A percentile compares a stretch with the other conserved stretches of the same genome.
Conservation (phyloP, 2,113 vertebrate genomes). For the Apus apus region DNA sequence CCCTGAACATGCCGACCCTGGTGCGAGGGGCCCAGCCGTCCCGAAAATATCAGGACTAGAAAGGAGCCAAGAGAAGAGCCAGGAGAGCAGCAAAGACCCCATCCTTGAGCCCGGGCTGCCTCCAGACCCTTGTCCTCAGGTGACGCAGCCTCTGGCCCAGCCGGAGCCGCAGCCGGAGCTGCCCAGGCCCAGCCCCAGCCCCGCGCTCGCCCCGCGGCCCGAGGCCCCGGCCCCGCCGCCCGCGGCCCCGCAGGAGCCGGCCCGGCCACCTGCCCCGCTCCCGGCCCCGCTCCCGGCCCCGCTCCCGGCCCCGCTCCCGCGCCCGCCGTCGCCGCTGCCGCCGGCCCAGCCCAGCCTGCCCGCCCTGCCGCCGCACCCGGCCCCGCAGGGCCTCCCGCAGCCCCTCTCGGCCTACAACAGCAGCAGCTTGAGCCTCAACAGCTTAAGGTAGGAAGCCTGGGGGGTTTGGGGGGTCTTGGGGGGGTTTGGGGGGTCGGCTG, state of each 20-base stretch:
- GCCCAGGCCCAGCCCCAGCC: conserved; percentile 70
- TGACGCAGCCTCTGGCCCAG: conserved; percentile 44
- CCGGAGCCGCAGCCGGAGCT: conserved; percentile 64
- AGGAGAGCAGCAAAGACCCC: conserved; percentile 86
- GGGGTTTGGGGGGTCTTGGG: too few relatives aligned
- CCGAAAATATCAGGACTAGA: conserved; percentile 97
- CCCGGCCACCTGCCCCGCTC: conserved; percentile 51
- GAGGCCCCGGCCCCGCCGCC: conserved; percentile 62
- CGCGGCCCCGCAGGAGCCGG: conserved; percentile 73
- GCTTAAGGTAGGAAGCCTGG: conserved; percentile 83
- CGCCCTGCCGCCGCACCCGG: conserved; percentile 77
- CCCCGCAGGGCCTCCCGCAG: conserved; percentile 81
- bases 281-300: too few relatives aligned
- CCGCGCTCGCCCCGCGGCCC: conserved; percentile 24
- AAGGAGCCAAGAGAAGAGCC: conserved; percentile 95
- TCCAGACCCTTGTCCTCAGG: conserved; percentile 77
- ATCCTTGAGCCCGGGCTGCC: conserved; percentile 78
- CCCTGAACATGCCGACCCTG: conserved; percentile 87
- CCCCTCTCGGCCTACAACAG: conserved; percentile 87
- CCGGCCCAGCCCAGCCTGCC: conserved; percentile 77
- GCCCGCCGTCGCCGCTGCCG: conserved; percentile 79
- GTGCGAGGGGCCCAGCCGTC: conserved; percentile 84
- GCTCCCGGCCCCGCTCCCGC: conserved; percentile 49
- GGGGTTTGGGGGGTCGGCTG: too few relatives aligned
- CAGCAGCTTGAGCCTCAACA: conserved; percentile 91